Conservation (phyloP, 1,140 invertebrate genomes). For the Oppia nitens region DNA sequence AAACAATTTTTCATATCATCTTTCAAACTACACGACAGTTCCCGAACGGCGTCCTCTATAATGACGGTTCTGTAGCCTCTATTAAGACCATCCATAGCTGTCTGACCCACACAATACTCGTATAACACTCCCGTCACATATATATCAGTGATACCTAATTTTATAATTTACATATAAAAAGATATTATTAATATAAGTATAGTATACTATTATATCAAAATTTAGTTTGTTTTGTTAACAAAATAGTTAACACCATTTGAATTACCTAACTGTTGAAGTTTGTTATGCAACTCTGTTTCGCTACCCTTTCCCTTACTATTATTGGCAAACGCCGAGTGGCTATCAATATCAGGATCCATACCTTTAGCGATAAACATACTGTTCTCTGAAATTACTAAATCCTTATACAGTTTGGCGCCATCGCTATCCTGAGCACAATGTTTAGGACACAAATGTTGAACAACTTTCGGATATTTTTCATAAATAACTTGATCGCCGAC, state of each 20-base stretch:
- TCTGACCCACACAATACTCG: constrained; percentile 69
- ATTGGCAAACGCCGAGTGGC: constrained; percentile 97
- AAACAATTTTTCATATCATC: not conserved
- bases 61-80: constrained; percentile 75
- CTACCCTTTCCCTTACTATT: constrained; percentile 80
- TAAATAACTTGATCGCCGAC: not conserved
- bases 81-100: constrained; percentile 37
- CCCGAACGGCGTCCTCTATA: constrained; percentile 47
- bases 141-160: not conserved
- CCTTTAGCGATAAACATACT: constrained; percentile 28
- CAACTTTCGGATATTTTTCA: not conserved
- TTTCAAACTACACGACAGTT: not conserved
- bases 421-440: not conserved
- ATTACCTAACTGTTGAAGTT: constrained; percentile 56
- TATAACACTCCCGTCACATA: constrained; percentile 62
- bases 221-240: not conserved
- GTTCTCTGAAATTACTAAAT: constrained; percentile 38
- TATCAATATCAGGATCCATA: constrained; percentile 85
- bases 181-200: not conserved
- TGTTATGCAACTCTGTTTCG: constrained; percentile 51
- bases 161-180: not conserved
- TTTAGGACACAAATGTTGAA: constrained; percentile 30
- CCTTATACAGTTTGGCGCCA: not conserved
- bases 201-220: not conserved
- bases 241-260: constrained; percentile 74